Evolutionary conservation across 2,797 vertebrate genomes (phyloP), one percentile per base, ranked within the genome.

Genomic region (Sebastes trivittatus): DNA sequence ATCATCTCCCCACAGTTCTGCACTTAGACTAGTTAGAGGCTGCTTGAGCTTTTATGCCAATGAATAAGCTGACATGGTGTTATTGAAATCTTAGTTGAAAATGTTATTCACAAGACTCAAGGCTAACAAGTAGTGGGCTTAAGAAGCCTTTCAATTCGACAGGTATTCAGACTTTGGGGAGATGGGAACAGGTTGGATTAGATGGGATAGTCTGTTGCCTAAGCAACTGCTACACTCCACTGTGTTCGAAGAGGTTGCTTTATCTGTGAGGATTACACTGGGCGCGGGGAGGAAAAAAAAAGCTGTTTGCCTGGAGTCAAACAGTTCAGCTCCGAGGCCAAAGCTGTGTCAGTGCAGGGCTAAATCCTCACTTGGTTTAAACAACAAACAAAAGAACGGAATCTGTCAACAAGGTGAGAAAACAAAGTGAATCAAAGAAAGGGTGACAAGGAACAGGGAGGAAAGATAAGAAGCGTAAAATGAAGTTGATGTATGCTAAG

Each of bases 141-240:
- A 84, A 76, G 71, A 86, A 83, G 75, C 81, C 77, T 82, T 90
- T 91, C 85, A 83, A 34, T 86, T 90, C 38, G 80, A 86, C 87
- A 92, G 84, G 86, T 91, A 87, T 92, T 93, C 90, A 90, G 84
- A 91, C 88, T 86, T 85, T 62, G 84, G 88, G 89, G 88, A 90
- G 89, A 93, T 87, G 89, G 86, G 84, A 89, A 86, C 90, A 89
- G 84, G 81, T 90, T 87, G 91, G 91, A 93, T 93, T 92, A 93
- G 91, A 93, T 92, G 91, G 92, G 90, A 87, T 88, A 89, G 89
- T 88, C 89, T 87, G 91, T 94, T 92, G 86, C 92, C 90, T 87
- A 90, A 93, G 93, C 93, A 94, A 94, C 93, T 92, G 91, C 86
- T 88, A 84, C 89, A 93, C 92, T 94, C 82, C 63, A 58, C 85